Base-by-base conservation (phyloP, 2,888 invertebrate species). In the Erebia ligea region DNA sequence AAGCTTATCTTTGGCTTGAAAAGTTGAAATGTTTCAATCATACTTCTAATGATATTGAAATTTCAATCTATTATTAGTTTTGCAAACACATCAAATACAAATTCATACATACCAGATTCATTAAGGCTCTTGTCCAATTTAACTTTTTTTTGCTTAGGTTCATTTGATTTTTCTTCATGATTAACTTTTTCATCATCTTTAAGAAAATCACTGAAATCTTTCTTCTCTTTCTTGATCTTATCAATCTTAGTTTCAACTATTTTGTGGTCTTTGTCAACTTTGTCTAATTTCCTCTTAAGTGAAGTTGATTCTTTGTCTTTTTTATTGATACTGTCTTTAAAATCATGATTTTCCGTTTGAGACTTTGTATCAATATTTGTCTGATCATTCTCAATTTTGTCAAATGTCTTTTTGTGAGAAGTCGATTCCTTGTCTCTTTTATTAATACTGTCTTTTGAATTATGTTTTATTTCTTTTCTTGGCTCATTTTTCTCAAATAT, bases 71-170 rank as follows among this genome's bases (percentile, higher is more conserved):
- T 42, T 42, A 3, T 11, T 45, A 45, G 11, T 45, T 45, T 19
- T 52, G 17, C 10, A 54, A 19, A 1, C n/a, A 17, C 5, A 52
- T 17, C 17, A 6, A 52, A 19, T n/a, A 52, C n/a, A 19, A 19
- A 25, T 21, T 57, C 2, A 17, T 15, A 64, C 64, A 52, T 80
- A 93, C 93, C 90, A 74, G 92, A 91, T 69, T 90, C 89, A 85
- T 92, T 92, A 0, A 90, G 80, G 64, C 86, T 88, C 67, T 82
- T 84, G 70, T 89, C 85, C n/a, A 80, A 59, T 74, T 82, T 81
- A 78, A 75, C 81, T 76, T 82, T 81, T 72, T 82, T 83, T 54
- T 74, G 73, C 42, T 80, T 81, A 1, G 71, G 67, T 66, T 77
- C 75, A 54, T 10, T 15, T 45, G 54, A 58, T n/a, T 67, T 63